Conservation (phyloP, 2,113 vertebrate genomes). For the Thryonomys swinderianus region DNA sequence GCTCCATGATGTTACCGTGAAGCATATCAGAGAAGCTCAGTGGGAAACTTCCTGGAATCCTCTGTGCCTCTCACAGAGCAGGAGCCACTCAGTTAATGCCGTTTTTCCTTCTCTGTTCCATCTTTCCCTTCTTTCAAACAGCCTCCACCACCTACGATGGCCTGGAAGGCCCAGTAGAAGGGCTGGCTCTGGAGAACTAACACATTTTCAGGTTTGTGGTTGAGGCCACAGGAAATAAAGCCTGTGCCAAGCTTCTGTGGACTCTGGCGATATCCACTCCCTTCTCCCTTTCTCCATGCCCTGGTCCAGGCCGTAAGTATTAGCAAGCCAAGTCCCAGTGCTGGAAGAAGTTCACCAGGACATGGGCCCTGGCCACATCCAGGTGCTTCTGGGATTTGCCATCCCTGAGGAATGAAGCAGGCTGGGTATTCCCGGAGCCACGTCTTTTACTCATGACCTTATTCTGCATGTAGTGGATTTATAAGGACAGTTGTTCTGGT, state of each 20-base stretch:
- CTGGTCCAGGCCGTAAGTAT: not conserved
- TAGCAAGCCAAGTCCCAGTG: not conserved
- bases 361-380: not conserved
- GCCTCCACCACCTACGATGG: not conserved
- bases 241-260: not conserved
- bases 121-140: not conserved
- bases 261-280: not conserved
- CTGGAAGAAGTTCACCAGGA: accelerated
- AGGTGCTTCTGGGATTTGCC: not conserved
- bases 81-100: too few species aligned
- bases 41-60: not conserved
- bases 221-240: not conserved
- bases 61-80: not conserved
- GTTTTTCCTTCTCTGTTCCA: not conserved
- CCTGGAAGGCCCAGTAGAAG: not conserved
- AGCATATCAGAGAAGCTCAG: accelerated
- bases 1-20: not conserved
- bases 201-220: not conserved
- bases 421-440: not conserved
- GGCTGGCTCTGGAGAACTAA: not conserved
- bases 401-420: not conserved
- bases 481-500: slow-evolving; percentile 62
- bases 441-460: not conserved
- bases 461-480: not conserved
- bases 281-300: not conserved